Base-by-base conservation (phyloP, 2,888 invertebrate species). In the Limulus polyphemus region DNA sequence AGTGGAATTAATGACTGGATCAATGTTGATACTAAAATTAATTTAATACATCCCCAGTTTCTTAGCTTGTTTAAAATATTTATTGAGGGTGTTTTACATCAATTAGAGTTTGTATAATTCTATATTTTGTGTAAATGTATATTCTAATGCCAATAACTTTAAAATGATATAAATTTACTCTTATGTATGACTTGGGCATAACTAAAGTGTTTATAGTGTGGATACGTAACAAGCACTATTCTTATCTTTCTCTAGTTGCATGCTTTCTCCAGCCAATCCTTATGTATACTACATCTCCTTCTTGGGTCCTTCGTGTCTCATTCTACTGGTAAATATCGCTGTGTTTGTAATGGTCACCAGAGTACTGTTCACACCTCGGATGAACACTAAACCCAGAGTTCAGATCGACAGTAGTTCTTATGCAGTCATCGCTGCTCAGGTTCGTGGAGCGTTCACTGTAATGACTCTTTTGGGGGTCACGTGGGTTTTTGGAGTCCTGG, bases 281-380 rank as follows among this genome's bases (percentile, higher is more conserved):
- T 68, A 72, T 13, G 74, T 78, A 3, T 79, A 78, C 69, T 79
- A 78, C 68, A 67, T 71, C 2, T 69, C 77, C 0, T 75, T 78
- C 50, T 70, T 79, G n/a, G 76, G 71, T 0, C 80, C 79, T 0
- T 75, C 76, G 4, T 74, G 75, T 57, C 48, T 75, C 10, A 73
- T 79, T 48, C 69, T 79, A 10, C 60, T 76, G 0, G 67, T 76
- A 49, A 79, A 79, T 69, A 70, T 72, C 46, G 65, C 76, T 9
- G 75, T 77, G 13, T 80, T 79, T 67, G 69, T 72, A 11, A 64
- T 77, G 62, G 78, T 79, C n/a, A 68, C 72, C 10, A 68, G 71
- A 55, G 75, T 75, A 1, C 69, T 76, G 9, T 73, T 72, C 60
- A 69, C 72, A 56, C 73, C 74, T 7, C 58, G 67, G n/a, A 46